phyloP scores from a whole-genome alignment of 2,797 vertebrate genomes.

The Aldrovandia affinis region DNA sequence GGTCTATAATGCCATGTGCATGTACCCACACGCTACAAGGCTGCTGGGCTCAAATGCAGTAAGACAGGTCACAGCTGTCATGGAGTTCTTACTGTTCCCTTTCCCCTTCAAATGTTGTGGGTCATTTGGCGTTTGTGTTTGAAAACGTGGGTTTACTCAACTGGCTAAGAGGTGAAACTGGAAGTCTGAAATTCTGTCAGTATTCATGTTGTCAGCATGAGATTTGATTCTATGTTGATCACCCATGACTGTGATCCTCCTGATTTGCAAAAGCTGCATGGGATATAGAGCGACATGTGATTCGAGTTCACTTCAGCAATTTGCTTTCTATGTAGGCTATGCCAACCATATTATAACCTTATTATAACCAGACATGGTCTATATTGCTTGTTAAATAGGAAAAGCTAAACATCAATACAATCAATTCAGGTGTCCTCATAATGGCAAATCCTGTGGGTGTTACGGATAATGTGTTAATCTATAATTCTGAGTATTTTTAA shows the following conservation, averaged over 20 bases:
- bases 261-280: neutral
- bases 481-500: neutral
- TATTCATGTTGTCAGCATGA: neutral
- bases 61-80: neutral
- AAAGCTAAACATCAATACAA: neutral
- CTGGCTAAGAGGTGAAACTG: neutral
- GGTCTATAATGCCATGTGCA: neutral
- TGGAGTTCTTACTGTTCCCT: neutral
- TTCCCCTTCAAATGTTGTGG: neutral
- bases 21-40: neutral
- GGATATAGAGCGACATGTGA: neutral
- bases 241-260: neutral
- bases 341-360: no score
- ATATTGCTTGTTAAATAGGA: neutral
- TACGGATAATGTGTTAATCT: neutral
- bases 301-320: no score
- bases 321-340: no score
- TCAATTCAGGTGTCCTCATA: neutral
- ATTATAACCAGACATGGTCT: neutral
- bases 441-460: neutral
- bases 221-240: neutral
- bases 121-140: neutral
- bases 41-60: neutral
- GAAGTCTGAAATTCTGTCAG: neutral
- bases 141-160: neutral